Evolutionary conservation across 2,113 vertebrate species (phyloP), one percentile per base, ranked within the genome.

Genomic region (Pterophyllum scalare): DNA sequence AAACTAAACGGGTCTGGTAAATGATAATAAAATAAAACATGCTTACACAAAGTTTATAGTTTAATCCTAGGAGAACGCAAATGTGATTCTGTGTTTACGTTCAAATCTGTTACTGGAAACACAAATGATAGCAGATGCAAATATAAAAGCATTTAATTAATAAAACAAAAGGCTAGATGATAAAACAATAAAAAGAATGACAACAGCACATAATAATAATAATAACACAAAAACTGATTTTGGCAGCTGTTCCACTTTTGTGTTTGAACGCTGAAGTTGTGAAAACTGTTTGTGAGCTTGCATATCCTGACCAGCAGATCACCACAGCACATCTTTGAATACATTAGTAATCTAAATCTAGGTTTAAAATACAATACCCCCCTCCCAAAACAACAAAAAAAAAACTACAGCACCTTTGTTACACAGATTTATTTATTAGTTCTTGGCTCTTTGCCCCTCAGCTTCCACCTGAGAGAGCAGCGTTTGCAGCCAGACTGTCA

Each of bases 401-500:
- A 46, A 46, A 79, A 28, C 61, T 46, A 19, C 13, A 81, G 80
- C 80, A 83, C 87, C 76, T 61, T 75, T 74, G 13, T 74, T 6
- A 19, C 9, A 70, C 40, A 49, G 15, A 14, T 67, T 49, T 9
- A 43, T 65, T 60, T 60, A 60, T 31, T 60, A 24, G 52, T 75
- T 28, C 28, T 22, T 38, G 17, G 19, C 13, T 24, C 3, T 67
- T 62, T 38, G 56, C 54, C 31, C 65, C 62, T 59, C 46, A 49
- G 11, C 6, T 19, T 60, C 43, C 7, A 3, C 31, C 82, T 65
- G 35, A 54, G 49, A 59, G 64, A 58, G n/a, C 40, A 8, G 8
- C 2, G 20, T 65, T 52, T 78, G 24, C 57, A 74, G 81, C 77
- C 43, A 20, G 20, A 10, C 1, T n/a, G 65, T 95, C 92, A 97